Evolutionary conservation across 2,888 invertebrate species (phyloP).

Genomic region (Resseliella maxima): DNA sequence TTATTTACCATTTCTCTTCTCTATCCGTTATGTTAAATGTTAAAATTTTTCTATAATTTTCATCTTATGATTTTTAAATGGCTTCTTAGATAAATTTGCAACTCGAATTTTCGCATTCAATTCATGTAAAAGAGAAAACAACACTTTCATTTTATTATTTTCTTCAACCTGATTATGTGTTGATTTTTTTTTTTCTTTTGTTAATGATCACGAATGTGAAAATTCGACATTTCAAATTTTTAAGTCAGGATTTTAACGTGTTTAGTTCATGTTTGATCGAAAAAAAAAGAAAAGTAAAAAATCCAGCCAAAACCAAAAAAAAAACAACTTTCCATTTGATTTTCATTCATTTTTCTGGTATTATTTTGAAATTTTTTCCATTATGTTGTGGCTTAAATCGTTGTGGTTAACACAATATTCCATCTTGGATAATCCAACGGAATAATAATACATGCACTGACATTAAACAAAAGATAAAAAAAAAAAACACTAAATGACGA

Average conservation of each 20-base stretch:
- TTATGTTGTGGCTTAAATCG: not conserved
- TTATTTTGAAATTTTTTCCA: not conserved
- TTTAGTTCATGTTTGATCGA: not conserved
- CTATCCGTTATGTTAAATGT: not conserved
- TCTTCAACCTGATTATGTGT: not conserved
- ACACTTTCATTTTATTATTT: not conserved
- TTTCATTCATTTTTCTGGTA: not conserved
- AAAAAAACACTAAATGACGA: not conserved
- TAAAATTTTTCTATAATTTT: not conserved
- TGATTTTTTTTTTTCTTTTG: not conserved
- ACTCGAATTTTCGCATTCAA: slow-evolving; percentile 3
- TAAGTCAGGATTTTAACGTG: not conserved
- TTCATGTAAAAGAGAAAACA: not conserved
- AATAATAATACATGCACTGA: not conserved
- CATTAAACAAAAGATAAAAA: not conserved
- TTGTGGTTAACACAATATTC: not conserved
- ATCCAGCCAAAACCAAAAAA: slow-evolving; percentile 16
- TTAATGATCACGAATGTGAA: no score
- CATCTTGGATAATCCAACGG: not conserved
- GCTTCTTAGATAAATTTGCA: not conserved
- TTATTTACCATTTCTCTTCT: not conserved
- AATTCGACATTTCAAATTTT: slow-evolving; percentile 20
- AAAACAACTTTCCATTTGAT: not conserved
- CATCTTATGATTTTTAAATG: not conserved
- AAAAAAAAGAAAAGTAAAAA: not conserved